Conservation (phyloP, 2,113 vertebrate genomes). For the Clarias magur region DNA sequence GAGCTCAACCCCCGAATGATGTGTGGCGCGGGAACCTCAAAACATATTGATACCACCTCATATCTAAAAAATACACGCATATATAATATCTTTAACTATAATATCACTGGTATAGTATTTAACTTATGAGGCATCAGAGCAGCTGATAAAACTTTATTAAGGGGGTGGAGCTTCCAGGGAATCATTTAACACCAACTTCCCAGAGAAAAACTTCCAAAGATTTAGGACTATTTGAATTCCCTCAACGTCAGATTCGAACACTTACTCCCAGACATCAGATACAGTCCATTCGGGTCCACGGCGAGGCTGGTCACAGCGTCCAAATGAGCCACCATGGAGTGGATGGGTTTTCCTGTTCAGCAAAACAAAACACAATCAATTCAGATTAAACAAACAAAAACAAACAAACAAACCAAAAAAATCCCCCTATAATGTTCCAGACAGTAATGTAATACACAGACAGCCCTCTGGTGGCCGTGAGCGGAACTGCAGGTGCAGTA, state of each 20-base stretch:
- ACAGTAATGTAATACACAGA: background rate
- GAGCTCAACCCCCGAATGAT: too few species aligned
- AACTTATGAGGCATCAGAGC: too few species aligned
- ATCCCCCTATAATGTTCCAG: background rate
- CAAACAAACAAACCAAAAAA: too few species aligned
- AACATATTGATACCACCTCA: too few species aligned
- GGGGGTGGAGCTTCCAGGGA: too few species aligned
- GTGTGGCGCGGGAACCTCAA: too few species aligned
- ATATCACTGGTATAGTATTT: too few species aligned
- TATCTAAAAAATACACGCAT: too few species aligned
- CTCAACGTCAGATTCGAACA: conserved; percentile 51
- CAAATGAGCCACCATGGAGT: conserved; percentile 98
- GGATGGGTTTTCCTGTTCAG: conserved; percentile 86
- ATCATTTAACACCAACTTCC: background rate
- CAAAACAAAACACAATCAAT: conserved; percentile 44
- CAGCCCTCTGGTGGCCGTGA: background rate
- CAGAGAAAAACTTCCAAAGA: too few species aligned
- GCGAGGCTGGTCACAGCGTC: conserved; percentile 98
- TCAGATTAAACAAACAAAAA: background rate
- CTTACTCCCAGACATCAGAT: conserved; percentile 99
- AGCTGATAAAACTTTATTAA: background rate
- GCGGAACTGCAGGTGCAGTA: background rate
- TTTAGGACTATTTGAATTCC: background rate
- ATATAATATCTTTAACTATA: too few species aligned
- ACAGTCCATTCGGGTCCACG: conserved; percentile 96